Conservation (phyloP, 2,113 vertebrate species). For the Scomber scombrus region DNA sequence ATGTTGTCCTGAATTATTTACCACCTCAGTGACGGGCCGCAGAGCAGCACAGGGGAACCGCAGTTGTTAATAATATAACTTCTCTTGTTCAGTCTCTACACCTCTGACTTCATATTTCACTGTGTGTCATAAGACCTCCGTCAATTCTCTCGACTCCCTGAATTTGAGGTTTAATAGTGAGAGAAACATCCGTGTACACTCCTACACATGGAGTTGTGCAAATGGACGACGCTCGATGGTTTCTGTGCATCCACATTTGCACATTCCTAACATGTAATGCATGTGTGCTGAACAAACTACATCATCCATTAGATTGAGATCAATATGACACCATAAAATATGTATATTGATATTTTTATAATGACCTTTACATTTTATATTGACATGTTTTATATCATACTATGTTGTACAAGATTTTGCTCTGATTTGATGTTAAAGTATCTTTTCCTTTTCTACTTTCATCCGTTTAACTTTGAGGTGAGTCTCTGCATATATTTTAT, state of each 20-base stretch:
- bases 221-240: too few relatives aligned
- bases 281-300: neutral
- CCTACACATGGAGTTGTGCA: too few relatives aligned
- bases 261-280: neutral
- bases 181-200: too few relatives aligned
- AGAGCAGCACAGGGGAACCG: neutral
- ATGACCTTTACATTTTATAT: too few relatives aligned
- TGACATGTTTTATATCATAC: too few relatives aligned
- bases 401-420: neutral
- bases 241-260: neutral
- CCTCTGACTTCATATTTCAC: slow-evolving; percentile 20
- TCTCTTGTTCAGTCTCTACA: slow-evolving; percentile 2
- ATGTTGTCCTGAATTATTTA: slow-evolving; percentile 64
- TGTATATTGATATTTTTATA: too few relatives aligned
- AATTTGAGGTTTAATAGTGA: too few relatives aligned
- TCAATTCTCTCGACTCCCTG: neutral
- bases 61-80: neutral
- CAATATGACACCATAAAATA: neutral
- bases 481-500: neutral
- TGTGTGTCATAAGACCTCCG: neutral
- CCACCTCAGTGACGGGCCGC: slow-evolving; percentile 6
- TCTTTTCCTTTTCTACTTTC: neutral
- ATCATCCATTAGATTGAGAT: neutral
- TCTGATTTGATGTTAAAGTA: too few relatives aligned
- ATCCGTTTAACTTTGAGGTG: too few relatives aligned